Evolutionary conservation across 1,140 invertebrate genomes (phyloP).

Genomic region (Leguminivora glycinivorella): DNA sequence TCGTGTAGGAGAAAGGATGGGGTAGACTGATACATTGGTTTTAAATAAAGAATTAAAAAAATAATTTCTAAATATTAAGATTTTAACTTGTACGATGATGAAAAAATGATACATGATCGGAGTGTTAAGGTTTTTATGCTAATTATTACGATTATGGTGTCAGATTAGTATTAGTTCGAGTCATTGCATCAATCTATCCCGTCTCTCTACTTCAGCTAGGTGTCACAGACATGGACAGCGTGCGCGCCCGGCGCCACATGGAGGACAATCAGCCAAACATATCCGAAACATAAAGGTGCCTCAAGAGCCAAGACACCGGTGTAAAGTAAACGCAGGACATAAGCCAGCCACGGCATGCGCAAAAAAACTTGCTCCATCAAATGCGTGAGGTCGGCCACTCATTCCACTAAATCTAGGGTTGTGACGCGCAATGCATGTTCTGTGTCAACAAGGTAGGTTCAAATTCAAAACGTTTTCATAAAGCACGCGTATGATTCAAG

Average conservation of each 20-base stretch:
- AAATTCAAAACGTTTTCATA: slow-evolving; percentile 37
- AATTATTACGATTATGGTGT: not conserved
- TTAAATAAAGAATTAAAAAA: not conserved
- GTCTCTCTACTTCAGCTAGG: slow-evolving; percentile 49
- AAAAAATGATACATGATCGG: not conserved
- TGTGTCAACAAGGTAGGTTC: slow-evolving; percentile 49
- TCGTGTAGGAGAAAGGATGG: slow-evolving; percentile 30
- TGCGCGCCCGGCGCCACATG: slow-evolving; percentile 65
- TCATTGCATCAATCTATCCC: slow-evolving; percentile 57
- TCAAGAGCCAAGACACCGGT: slow-evolving; percentile 55
- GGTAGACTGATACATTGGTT: slow-evolving; percentile 47
- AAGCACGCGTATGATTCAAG: slow-evolving; percentile 32
- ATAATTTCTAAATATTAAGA: not conserved
- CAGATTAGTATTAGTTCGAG: not conserved
- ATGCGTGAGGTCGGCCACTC: slow-evolving; percentile 76
- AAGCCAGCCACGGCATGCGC: slow-evolving; percentile 74
- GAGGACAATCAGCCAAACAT: slow-evolving; percentile 72
- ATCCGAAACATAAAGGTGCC: slow-evolving; percentile 67
- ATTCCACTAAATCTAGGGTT: slow-evolving; percentile 74
- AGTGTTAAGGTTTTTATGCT: not conserved
- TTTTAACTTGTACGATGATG: not conserved
- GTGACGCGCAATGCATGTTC: slow-evolving; percentile 67
- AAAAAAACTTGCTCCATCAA: slow-evolving; percentile 74
- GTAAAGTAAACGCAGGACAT: slow-evolving; percentile 67
- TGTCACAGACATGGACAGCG: slow-evolving; percentile 64